These are phyloP conservation scores for Eupithecia insigniata DNA, from an alignment of 2,888 invertebrate genomes.

Conservation along the genomic window DNA sequence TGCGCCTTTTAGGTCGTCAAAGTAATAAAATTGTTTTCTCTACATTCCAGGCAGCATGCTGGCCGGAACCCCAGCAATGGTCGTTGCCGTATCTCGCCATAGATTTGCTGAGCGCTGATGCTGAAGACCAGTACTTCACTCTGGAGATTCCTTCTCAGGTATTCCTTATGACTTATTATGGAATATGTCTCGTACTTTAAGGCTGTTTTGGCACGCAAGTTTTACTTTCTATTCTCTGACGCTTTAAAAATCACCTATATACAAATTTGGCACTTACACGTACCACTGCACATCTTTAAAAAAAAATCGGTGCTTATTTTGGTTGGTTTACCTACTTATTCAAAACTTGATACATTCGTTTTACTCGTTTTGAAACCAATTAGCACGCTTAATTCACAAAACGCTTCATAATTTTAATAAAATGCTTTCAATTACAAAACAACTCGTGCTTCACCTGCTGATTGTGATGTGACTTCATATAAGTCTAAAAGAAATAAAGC, in stretches of 20 bases:
- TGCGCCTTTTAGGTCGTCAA: conserved; percentile 51
- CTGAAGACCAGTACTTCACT: conserved; percentile 72
- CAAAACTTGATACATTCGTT: neutral
- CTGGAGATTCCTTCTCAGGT: conserved; percentile 78
- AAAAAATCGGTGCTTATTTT: neutral
- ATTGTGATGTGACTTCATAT: neutral
- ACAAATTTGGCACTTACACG: too few relatives aligned
- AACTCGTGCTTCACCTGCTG: neutral
- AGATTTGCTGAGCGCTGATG: conserved; percentile 66
- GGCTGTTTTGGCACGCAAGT: neutral
- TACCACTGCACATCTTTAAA: neutral
- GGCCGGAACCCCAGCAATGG: conserved; percentile 75
- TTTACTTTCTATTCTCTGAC: neutral
- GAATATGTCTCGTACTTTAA: neutral
- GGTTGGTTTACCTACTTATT: neutral
- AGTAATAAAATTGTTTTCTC: conserved; percentile 51
- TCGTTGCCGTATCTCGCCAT: conserved; percentile 69
- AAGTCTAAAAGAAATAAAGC: too few relatives aligned
- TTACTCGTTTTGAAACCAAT: neutral
- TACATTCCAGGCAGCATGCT: conserved; percentile 71
- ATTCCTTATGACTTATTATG: conserved; percentile 23
- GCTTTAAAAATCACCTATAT: neutral
- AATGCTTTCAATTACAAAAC: neutral
- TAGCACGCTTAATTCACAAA: neutral
- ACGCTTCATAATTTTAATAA: neutral